Base-by-base conservation (phyloP, 2,797 vertebrate species). In the Limnodromus scolopaceus region DNA sequence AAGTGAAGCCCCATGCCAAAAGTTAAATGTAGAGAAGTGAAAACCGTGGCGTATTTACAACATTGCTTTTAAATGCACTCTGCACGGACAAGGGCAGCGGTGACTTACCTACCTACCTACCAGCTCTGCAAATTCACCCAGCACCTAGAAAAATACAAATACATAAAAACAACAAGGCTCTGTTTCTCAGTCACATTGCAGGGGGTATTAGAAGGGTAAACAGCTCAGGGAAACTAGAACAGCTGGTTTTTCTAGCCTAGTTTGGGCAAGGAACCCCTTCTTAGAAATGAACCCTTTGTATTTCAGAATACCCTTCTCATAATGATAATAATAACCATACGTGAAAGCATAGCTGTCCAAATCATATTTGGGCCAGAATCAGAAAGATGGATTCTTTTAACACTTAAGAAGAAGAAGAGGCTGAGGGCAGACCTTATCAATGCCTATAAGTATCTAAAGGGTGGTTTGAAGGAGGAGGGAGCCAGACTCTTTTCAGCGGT, bases 201-300 rank as follows among this genome's bases (percentile, higher is more conserved):
- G 70, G 91, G 36, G 53, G 43, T 89, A 19, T 39, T 61, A 75
- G 51, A 81, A 88, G n/a, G 41, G 41, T 49, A 92, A 84, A 85
- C 9, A 74, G 16, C 41, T 85, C 28, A 61, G 27, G 22, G 72
- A 38, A 91, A 80, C 61, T 51, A 75, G 60, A 83, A 85, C 9
- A 58, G 71, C 64, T 89, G 68, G 0, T 84, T 95, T 85, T 81
- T 46, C 77, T 72, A 78, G 48, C 65, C 32, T 4, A 2, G 22
- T 36, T 61, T 70, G 39, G 34, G 64, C 68, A 87, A 87, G 23
- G 36, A 93, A 48, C 3, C 20, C 38, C n/a, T 38, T 48, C 43
- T 70, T 41, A 91, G 27, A 83, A 92, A 43, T 25, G 80, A 80
- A 49, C 4, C 13, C 48, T 86, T 77, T 9, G 0, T 39, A 19